Percentiles rank a stretch among this genome's conserved stretches.
Conservation (phyloP, 1,140 invertebrate genomes). For the Neuroterus valhalla region DNA sequence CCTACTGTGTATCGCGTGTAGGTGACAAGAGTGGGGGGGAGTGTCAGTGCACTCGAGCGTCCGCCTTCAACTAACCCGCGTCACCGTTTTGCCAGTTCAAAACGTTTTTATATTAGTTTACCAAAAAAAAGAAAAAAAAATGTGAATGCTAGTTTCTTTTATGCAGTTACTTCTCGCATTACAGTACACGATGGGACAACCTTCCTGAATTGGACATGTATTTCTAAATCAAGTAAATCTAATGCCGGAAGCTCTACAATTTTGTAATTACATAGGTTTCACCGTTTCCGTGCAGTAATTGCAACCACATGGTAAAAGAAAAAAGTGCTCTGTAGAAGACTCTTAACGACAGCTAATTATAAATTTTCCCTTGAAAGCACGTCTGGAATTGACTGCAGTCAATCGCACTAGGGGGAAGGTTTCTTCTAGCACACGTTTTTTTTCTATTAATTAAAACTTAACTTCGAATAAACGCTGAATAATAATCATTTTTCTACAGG, state of each 20-base stretch:
- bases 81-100: too few relatives aligned
- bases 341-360: slow-evolving; percentile 12
- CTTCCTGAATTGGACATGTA: not conserved
- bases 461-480: too few relatives aligned
- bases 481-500: too few relatives aligned
- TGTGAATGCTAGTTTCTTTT: slow-evolving; percentile 14
- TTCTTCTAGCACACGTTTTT: not conserved
- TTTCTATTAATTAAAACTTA: too few relatives aligned
- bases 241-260: not conserved
- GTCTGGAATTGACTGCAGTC: slow-evolving; percentile 13
- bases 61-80: too few relatives aligned
- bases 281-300: not conserved
- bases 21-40: too few relatives aligned
- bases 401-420: not conserved
- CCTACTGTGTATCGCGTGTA: too few relatives aligned
- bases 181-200: not conserved
- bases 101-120: too few relatives aligned
- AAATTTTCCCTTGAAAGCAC: slow-evolving; percentile 3
- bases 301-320: not conserved
- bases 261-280: slow-evolving; percentile 16
- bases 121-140: too few relatives aligned
- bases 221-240: not conserved
- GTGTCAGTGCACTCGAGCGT: too few relatives aligned
- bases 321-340: not conserved
- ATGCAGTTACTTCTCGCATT: not conserved